Evolutionary conservation across 2,797 vertebrate species (phyloP).

Genomic region (Taenioides sp.): DNA sequence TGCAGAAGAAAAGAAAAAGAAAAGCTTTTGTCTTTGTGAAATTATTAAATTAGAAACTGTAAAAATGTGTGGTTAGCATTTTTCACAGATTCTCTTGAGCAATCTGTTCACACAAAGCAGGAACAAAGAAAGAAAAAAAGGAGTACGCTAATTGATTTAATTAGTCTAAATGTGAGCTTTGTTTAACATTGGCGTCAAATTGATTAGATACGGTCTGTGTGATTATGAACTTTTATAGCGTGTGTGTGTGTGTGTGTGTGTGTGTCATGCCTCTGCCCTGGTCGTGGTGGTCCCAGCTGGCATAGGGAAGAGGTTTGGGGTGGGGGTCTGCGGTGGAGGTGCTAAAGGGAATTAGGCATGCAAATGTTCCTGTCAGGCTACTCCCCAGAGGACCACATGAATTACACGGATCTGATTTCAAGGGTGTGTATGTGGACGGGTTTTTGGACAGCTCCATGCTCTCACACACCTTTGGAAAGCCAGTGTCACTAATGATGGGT

Average conservation of each 20-base stretch:
- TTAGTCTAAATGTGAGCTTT: constrained; percentile 72
- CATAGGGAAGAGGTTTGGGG: constrained; percentile 22
- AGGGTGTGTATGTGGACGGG: constrained; percentile 19
- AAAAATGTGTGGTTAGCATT: constrained; percentile 20
- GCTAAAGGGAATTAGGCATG: constrained; percentile 71
- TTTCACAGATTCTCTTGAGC: constrained; percentile 6
- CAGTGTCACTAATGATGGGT: constrained; percentile 38
- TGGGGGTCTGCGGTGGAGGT: constrained; percentile 7
- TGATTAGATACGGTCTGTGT: constrained; percentile 67
- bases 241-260: constrained; percentile 42
- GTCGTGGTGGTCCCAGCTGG: constrained; percentile 71
- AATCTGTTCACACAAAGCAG: constrained; percentile 17
- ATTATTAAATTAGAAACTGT: not conserved
- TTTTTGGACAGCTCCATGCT: constrained; percentile 12
- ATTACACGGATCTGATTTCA: constrained; percentile 72
- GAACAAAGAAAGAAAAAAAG: constrained; percentile 48
- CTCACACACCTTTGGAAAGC: constrained; percentile 40
- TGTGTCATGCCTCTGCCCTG: constrained; percentile 53
- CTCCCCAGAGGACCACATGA: constrained; percentile 66
- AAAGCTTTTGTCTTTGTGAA: not conserved
- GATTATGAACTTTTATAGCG: constrained; percentile 23
- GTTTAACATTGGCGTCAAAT: constrained; percentile 73
- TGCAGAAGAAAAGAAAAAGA: constrained; percentile 4
- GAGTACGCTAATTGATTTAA: constrained; percentile 62
- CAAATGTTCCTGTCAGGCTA: constrained; percentile 72